These are phyloP conservation scores for Penaeus chinensis DNA, from an alignment of 1,140 invertebrate species.

Conservation along the genomic window DNA sequence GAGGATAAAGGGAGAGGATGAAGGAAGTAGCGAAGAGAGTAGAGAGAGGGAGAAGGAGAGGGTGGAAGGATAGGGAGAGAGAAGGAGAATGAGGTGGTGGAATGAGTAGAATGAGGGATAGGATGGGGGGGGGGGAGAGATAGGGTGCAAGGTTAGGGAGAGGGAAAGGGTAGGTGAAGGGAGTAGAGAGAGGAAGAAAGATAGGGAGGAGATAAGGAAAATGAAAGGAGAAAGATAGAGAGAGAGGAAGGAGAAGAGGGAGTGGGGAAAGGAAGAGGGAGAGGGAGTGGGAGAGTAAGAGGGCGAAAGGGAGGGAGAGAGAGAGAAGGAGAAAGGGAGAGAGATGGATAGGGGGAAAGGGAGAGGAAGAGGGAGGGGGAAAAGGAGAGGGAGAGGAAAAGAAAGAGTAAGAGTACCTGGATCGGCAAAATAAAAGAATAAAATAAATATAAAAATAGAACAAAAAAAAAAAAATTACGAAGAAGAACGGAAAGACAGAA, in stretches of 20 bases:
- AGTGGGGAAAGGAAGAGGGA: background rate
- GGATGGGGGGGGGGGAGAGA: too few relatives aligned
- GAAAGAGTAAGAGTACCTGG: too few relatives aligned
- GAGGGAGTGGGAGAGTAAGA: background rate
- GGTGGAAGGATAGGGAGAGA: background rate
- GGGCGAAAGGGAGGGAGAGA: background rate
- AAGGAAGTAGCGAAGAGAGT: background rate
- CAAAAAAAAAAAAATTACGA: too few relatives aligned
- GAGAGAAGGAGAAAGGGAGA: too few relatives aligned
- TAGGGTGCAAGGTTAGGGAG: too few relatives aligned
- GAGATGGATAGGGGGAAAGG: too few relatives aligned
- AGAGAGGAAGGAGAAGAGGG: background rate
- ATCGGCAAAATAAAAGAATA: too few relatives aligned
- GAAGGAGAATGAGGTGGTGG: background rate
- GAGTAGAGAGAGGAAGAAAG: background rate
- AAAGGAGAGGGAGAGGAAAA: too few relatives aligned
- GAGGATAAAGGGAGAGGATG: background rate
- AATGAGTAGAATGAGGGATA: background rate
- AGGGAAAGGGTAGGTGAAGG: background rate
- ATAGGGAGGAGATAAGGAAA: background rate
- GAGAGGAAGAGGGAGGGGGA: too few relatives aligned
- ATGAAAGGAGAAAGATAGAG: background rate
- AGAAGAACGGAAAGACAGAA: too few relatives aligned
- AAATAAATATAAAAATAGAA: too few relatives aligned
- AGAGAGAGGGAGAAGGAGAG: background rate